Base-by-base conservation (phyloP, 2,888 invertebrate species). In the Myopa testacea region DNA sequence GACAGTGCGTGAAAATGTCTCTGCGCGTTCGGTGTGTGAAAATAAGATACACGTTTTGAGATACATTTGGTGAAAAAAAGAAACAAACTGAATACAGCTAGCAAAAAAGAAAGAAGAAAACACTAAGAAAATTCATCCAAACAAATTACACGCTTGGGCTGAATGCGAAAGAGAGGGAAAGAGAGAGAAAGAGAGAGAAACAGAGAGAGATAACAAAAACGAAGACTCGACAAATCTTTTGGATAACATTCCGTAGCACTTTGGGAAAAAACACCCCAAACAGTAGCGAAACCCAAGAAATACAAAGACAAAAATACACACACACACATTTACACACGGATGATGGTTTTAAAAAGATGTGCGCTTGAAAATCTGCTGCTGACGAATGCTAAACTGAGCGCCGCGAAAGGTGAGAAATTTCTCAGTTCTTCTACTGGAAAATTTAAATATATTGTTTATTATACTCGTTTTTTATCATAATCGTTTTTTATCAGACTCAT, bases 181-280 rank as follows among this genome's bases (percentile, higher is more conserved):
- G 8, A 50, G 40, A 69, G 40, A 16, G 34, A 45, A 19, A 14
- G 19, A 34, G 45, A n/a, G 12, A n/a, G 52, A 16, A 26, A 50
- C 26, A 10, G 12, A n/a, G 60, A 16, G 16, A 62, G 26, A 26
- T 62, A 62, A 26, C 34, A 12, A 19, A 71, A 6, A 71, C 71
- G 58, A 58, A 34, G 10, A 71, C 40, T 19, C 19, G 16, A 55
- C 26, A 50, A 26, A 60, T 72, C 72, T 72, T 72, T 38, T 40
- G 72, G 72, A 62, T 72, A 72, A 62, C 45, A 38, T 58, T 71
- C 26, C 50, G 50, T 19, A 58, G 55, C 45, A 10, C 1, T 45
- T 45, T 10, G 45, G 55, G 82, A n/a, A 80, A 83, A 81, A 82
- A 83, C 82, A 83, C 82, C 83, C 82, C 81, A 83, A 82, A 81